phyloP scores from a whole-genome alignment of 2,888 invertebrate genomes.

The Penaeus monodon region DNA sequence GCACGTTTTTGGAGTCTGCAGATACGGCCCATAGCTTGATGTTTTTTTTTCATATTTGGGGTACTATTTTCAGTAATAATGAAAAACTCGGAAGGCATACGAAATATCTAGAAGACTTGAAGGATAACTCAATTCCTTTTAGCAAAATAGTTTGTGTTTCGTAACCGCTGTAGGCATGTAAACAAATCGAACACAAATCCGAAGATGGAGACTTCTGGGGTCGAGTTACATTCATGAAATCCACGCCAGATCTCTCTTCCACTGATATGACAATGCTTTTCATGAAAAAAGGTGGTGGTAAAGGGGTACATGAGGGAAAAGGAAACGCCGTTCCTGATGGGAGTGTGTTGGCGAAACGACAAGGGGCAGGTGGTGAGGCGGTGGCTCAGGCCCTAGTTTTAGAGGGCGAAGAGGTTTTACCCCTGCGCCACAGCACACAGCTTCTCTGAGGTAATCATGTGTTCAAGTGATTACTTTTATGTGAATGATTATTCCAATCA shows the following conservation, averaged over 20 bases:
- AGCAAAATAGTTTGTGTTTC: background rate
- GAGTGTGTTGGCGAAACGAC: constrained; percentile 50
- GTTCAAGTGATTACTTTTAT: no score
- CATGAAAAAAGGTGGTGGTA: constrained; percentile 42
- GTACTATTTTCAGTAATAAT: no score
- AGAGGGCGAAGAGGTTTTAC: no score
- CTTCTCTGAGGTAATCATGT: constrained; percentile 29
- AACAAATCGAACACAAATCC: constrained; percentile 58
- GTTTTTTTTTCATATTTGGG: no score
- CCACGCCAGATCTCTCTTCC: no score
- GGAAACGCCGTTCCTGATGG: constrained; percentile 37
- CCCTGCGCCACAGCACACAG: constrained; percentile 49
- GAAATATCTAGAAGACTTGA: no score
- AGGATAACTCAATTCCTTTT: no score
- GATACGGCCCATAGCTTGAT: no score
- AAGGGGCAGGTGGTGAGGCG: constrained; percentile 32
- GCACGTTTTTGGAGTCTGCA: no score
- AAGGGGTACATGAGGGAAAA: constrained; percentile 28
- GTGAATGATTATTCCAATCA: no score
- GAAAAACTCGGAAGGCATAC: no score
- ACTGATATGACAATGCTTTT: constrained; percentile 40
- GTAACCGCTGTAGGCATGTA: constrained; percentile 36
- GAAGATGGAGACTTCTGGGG: constrained; percentile 39
- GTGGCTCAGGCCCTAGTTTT: constrained; percentile 11
- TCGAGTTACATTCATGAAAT: constrained; percentile 31